Base-by-base conservation (phyloP, 2,113 vertebrate species). In the Neolamprologus sp. region DNA sequence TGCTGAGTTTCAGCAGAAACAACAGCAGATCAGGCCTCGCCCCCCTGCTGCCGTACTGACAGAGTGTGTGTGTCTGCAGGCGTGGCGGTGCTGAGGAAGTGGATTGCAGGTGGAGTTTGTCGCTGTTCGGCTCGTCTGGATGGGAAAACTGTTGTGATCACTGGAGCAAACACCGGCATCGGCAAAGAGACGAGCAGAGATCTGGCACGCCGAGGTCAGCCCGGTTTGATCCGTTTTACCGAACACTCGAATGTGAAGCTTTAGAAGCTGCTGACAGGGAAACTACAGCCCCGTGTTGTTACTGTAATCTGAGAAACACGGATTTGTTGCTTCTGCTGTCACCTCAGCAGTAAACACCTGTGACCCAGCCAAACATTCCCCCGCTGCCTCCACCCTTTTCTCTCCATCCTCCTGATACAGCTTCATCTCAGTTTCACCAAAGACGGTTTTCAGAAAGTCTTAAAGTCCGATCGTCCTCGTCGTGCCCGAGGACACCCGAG, bases 81-180 rank as follows among this genome's bases (percentile, higher is more conserved):
- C 19, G 19, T 93, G 82, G 79, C 26, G 0, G 37, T 94, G 19
- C 14, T 96, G 21, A 86, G 95, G 78, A 91, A 86, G 83, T 97
- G 96, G 96, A 93, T 96, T 5, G 88, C 89, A 57, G 96, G 96
- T 5, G 96, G 96, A 12, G 89, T 93, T 14, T 96, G 96, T 90
- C 80, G 60, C 21, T 95, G 90, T 37, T 51, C 60, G 0, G 54
- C 60, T 7, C 93, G 88, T 53, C 85, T 96, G 68, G 93, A 96
- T 7, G 95, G 96, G 4, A 96, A 95, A 75, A 97, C 95, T 0
- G 94, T 95, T 57, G 49, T 97, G 87, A 95, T 97, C 86, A 97
- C 97, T 0, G 96, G 97, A 63, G 96, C 95, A 1, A 97, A 97
- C 92, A 95, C 94, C 1, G 96, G 97, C 81, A 97, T 97, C 53